These are phyloP conservation scores for Amblyopsis rosae DNA, from an alignment of 2,113 vertebrate species.

Conservation along the genomic window DNA sequence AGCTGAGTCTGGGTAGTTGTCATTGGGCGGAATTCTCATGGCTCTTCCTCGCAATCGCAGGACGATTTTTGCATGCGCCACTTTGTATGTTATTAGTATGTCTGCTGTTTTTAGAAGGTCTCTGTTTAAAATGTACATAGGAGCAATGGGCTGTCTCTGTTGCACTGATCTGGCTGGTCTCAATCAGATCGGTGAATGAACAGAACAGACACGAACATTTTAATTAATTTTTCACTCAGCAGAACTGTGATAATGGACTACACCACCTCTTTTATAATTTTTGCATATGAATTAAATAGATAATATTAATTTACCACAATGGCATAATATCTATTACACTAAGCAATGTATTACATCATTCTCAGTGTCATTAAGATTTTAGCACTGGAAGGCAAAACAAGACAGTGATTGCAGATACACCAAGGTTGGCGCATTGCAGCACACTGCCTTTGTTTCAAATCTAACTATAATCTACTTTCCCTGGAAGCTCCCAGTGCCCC, in stretches of 20 bases:
- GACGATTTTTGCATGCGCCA: background rate
- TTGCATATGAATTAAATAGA: no score
- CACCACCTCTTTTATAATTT: background rate
- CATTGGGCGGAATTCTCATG: constrained; percentile 55
- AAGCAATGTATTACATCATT: constrained; percentile 6
- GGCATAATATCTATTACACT: no score
- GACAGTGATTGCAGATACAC: background rate
- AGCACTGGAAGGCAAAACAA: background rate
- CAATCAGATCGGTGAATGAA: background rate
- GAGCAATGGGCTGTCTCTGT: background rate
- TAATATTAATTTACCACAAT: no score
- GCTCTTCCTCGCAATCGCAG: constrained; percentile 15
- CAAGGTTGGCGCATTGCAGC: background rate
- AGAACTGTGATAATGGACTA: background rate
- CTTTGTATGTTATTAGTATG: no score
- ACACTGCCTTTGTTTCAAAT: constrained; percentile 1
- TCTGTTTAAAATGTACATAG: background rate
- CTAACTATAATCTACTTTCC: background rate
- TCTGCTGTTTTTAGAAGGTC: no score
- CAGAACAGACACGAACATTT: no score
- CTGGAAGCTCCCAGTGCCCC: constrained; percentile 88
- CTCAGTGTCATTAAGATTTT: background rate
- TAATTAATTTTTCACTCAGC: no score
- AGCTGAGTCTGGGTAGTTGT: constrained; percentile 53
- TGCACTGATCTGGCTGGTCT: background rate